phyloP scores from a whole-genome alignment of 2,113 vertebrate species.

The Antigone vipio region DNA sequence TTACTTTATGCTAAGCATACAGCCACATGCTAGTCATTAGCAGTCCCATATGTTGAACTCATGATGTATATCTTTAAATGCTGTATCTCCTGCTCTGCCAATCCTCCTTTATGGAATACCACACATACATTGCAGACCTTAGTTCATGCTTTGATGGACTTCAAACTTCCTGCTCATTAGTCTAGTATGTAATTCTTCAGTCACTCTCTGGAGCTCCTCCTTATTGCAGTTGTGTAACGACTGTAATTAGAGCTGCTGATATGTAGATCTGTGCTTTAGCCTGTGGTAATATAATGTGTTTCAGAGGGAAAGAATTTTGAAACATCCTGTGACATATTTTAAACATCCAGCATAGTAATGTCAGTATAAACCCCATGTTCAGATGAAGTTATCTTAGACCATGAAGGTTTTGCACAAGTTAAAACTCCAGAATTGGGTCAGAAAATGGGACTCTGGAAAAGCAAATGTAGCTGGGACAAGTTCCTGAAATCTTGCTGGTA shows the following conservation, averaged over 20 bases:
- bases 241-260: neutral
- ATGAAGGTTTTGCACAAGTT: fast-evolving
- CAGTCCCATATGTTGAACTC: neutral
- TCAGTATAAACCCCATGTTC: neutral
- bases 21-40: neutral
- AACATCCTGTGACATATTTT: neutral
- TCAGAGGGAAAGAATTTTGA: neutral
- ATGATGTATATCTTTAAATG: neutral
- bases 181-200: neutral
- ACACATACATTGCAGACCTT: neutral
- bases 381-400: neutral
- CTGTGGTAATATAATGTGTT: neutral
- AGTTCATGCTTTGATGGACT: neutral
- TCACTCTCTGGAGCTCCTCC: neutral
- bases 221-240: neutral
- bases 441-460: neutral
- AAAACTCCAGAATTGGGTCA: neutral
- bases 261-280: neutral
- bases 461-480: neutral
- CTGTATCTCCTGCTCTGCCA: neutral
- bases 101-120: neutral
- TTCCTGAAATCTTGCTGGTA: neutral
- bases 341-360: neutral
- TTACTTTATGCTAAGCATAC: neutral
- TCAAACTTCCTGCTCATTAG: neutral